A percentile compares a stretch with the other conserved stretches of the same genome.
phyloP scores from a whole-genome alignment of 2,888 invertebrate species.

The Heteropelma amictum region DNA sequence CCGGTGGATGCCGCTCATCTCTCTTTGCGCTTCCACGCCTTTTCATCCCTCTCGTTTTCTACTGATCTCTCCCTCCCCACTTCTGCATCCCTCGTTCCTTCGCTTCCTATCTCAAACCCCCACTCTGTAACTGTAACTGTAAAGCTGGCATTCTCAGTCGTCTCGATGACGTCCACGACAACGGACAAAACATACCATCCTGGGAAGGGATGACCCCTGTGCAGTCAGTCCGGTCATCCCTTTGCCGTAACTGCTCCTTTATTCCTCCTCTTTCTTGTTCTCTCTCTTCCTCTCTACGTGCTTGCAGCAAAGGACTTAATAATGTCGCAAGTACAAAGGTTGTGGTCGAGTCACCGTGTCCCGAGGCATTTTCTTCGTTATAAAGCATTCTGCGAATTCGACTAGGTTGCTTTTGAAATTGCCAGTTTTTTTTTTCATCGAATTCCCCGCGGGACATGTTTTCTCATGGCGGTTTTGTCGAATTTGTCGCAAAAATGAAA shows the following conservation, averaged over 20 bases:
- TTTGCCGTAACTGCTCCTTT: slow-evolving; percentile 13
- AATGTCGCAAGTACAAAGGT: slow-evolving; percentile 71
- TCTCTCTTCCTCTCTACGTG: slow-evolving; percentile 44
- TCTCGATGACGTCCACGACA: slow-evolving; percentile 29
- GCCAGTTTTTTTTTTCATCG: too few species aligned
- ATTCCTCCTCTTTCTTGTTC: slow-evolving; percentile 50
- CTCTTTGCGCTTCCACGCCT: slow-evolving; percentile 45
- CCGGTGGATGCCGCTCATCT: slow-evolving; percentile 46
- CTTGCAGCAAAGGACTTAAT: slow-evolving; percentile 70
- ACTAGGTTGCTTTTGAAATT: too few species aligned
- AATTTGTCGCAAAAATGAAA: not conserved
- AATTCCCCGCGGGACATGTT: not conserved
- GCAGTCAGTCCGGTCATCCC: slow-evolving; percentile 8
- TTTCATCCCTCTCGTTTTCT: slow-evolving; percentile 29
- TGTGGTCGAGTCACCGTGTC: slow-evolving; percentile 69
- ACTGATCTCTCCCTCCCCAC: slow-evolving; percentile 3
- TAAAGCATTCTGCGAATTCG: not conserved
- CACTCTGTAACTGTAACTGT: not conserved
- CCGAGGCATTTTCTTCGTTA: slow-evolving; percentile 54
- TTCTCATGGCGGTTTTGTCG: not conserved
- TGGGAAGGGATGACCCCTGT: slow-evolving; percentile 26
- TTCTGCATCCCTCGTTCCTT: not conserved
- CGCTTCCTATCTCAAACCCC: slow-evolving; percentile 27
- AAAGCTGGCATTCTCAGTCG: slow-evolving; percentile 55
- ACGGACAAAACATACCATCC: slow-evolving; percentile 21